Conservation (phyloP, 1,140 invertebrate species). For the Drosophila melanica region DNA sequence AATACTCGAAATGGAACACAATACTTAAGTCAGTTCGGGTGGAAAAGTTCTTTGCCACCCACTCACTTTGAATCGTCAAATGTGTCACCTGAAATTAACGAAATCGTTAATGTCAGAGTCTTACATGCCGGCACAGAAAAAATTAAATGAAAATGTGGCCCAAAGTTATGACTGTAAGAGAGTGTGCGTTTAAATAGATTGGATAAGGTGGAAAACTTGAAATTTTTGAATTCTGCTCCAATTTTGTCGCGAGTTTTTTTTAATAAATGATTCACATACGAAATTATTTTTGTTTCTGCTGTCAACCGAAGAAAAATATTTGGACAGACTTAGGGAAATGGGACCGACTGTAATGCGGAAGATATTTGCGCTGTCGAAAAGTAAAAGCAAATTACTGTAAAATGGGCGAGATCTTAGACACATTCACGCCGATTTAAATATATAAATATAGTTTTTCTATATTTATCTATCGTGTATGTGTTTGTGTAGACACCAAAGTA, state of each 20-base stretch:
- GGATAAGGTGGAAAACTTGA: conserved; percentile 23
- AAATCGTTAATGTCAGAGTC: conserved; percentile 68
- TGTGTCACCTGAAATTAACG: conserved; percentile 71
- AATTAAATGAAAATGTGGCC: conserved; percentile 41
- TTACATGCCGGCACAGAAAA: conserved; percentile 16
- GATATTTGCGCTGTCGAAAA: conserved; percentile 47
- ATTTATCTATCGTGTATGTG: conserved; percentile 32
- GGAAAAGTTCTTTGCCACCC: conserved; percentile 17
- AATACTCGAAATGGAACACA: conserved; percentile 35
- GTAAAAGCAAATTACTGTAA: conserved; percentile 62
- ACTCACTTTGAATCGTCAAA: conserved; percentile 29
- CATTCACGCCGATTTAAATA: conserved; percentile 46
- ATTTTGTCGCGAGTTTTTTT: not conserved
- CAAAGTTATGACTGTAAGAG: conserved; percentile 32
- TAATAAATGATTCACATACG: conserved; percentile 1
- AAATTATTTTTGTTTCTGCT: not conserved
- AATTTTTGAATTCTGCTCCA: conserved; percentile 24
- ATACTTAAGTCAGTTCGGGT: conserved; percentile 45
- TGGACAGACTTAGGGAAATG: conserved; percentile 39
- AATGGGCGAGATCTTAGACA: conserved; percentile 53
- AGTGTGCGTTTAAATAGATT: conserved; percentile 10
- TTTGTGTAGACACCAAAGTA: conserved; percentile 13
- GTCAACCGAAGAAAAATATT: conserved; percentile 35
- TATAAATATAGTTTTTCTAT: conserved; percentile 54
- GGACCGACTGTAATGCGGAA: conserved; percentile 58